Base-by-base conservation (phyloP, 2,888 invertebrate species). In the Mesochorus sp. region DNA sequence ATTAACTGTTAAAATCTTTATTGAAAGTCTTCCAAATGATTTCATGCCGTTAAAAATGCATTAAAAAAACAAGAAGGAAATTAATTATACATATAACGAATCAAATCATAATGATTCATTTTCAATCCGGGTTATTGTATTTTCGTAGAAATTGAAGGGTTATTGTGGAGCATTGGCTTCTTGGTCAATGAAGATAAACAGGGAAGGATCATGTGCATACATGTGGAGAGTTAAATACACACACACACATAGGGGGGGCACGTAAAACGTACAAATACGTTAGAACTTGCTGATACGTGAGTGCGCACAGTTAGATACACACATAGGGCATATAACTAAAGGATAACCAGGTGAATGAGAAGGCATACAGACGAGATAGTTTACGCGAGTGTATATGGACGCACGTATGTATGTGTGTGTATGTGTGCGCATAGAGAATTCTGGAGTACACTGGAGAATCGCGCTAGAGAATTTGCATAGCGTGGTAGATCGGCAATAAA, bases 401-500 rank as follows among this genome's bases (percentile, higher is more conserved):
- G 31, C 42, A 37, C 51, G 68, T 31, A 17, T 31, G 21, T 44
- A 47, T 39, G 34, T 17, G 53, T 31, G 37, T 34, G n/a, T n/a
- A n/a, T n/a, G 51, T 72, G 53, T 42, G 39, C 26, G 28, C 14
- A 31, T 3, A 19, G 34, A 5, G 39, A 24, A 37, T 47, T 31
- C 31, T n/a, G n/a, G n/a, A n/a, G 3, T 31, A 21, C 19, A 21
- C 31, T n/a, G n/a, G n/a, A n/a, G 3, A 19, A 21, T 12, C 12
- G 28, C 3, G 4, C 5, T 19, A 53, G 61, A 78, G 59, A 72
- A 81, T 81, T 81, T 72, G 66, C 78, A 81, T 74, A 51, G 74
- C 55, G 44, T 21, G 24, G 55, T 55, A 39, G 53, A 79, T 72
- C 61, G 79, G 79, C 78, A 80, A 79, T 82, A 76, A 81, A 80